Percentiles rank a stretch among this genome's conserved stretches.
phyloP scores from a whole-genome alignment of 2,113 vertebrate genomes.

The Procapra przewalskii region DNA sequence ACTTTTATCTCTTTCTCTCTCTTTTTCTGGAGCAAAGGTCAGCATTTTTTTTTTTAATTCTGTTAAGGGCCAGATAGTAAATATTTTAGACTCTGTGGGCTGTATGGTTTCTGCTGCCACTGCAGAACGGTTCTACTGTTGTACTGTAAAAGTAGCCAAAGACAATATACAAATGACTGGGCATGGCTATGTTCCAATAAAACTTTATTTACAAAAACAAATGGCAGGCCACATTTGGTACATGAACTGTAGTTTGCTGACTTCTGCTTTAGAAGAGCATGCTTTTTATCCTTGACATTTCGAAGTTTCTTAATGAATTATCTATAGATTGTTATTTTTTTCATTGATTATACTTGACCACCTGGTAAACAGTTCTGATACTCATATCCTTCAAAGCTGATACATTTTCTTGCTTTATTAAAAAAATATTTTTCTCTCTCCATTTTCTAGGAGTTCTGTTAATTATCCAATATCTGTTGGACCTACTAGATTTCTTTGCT shows the following conservation, averaged over 20 bases:
- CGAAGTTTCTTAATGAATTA: neutral
- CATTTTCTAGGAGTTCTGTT: neutral
- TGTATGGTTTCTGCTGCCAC: neutral
- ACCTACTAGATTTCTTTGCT: neutral
- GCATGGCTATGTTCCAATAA: neutral
- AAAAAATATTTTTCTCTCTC: neutral
- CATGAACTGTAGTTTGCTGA: neutral
- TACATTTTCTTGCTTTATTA: neutral
- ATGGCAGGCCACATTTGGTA: neutral
- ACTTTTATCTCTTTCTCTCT: neutral
- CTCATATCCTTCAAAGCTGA: neutral
- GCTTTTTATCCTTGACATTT: neutral
- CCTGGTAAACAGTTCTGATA: neutral
- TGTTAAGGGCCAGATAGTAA: neutral
- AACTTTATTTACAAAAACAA: conserved; percentile 31
- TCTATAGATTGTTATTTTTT: neutral
- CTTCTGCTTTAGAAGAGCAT: neutral
- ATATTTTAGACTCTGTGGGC: neutral
- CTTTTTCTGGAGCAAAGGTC: neutral
- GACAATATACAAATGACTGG: neutral
- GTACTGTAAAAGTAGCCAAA: neutral
- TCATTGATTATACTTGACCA: neutral
- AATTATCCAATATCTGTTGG: neutral
- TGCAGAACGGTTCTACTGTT: neutral
- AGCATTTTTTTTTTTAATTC: neutral